Base-by-base conservation (phyloP, 2,113 vertebrate genomes). In the Monarcha castaneiventris region DNA sequence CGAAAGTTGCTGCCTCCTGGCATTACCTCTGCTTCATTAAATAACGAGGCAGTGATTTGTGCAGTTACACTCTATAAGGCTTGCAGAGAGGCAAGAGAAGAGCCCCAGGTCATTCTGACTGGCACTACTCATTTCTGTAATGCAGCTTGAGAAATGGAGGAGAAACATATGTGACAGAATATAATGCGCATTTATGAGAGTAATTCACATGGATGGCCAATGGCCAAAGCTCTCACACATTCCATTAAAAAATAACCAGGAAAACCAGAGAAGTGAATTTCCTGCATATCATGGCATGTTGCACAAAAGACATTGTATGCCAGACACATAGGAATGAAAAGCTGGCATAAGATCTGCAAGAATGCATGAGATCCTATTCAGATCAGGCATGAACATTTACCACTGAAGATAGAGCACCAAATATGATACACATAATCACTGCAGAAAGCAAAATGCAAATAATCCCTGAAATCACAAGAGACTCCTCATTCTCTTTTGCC, bases 21-120 rank as follows among this genome's bases (percentile, higher is more conserved):
- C 82, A 96, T 93, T 88, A 88, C 75, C 92, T 90, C 79, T 95
- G 52, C 68, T 93, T 85, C 85, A 25, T 91, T 77, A 86, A 94
- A 91, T 86, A 93, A 94, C 72, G 52, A 96, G 75, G 67, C 72
- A 76, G 68, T 90, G 81, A 91, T 94, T 90, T 93, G 79, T 54
- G 68, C 44, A 87, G 67, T 73, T 80, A 11, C 18, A 58, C 54
- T 73, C 37, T 35, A 41, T 51, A 56, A 39, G 59, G 59, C 59
- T 85, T 83, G 63, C 72, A 95, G 59, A 91, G 74, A 76, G 44
- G 85, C 72, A 74, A 67, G 63, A 88, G 62, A 90, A 94, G 78
- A 95, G 67, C 51, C 74, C 55, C 5, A 87, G 76, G 74, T 77
- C 78, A 29, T 82, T 61, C 39, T 83, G 55, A 87, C 37, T 67